Conservation (phyloP, 2,888 invertebrate species). For the Heliconius ethilla region DNA sequence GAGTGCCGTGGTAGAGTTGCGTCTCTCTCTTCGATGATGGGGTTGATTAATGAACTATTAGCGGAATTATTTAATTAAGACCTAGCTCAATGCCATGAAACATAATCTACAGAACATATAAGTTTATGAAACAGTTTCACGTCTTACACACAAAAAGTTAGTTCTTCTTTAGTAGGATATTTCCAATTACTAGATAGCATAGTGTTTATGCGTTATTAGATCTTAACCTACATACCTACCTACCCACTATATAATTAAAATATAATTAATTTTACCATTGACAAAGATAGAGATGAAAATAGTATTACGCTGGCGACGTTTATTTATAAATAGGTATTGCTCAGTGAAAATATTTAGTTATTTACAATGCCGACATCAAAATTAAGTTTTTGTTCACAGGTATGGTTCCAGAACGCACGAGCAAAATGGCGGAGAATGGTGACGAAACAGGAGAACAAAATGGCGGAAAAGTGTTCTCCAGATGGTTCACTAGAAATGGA, state of each 20-base stretch:
- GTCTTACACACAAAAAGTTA: conserved; percentile 36
- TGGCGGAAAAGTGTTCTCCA: conserved; percentile 87
- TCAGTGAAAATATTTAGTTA: conserved; percentile 48
- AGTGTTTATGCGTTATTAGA: background rate
- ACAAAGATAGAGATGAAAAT: background rate
- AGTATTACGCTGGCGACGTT: conserved; percentile 52
- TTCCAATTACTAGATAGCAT: background rate
- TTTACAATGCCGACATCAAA: conserved; percentile 56
- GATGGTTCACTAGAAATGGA: conserved; percentile 84
- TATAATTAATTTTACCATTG: background rate
- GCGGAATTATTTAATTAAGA: conserved; percentile 62
- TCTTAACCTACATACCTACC: background rate
- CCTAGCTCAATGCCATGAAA: conserved; percentile 64
- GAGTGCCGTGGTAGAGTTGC: conserved; percentile 40
- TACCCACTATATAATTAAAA: background rate
- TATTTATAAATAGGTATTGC: conserved; percentile 49
- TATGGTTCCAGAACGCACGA: conserved; percentile 97
- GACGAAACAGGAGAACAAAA: conserved; percentile 89
- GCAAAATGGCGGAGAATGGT: conserved; percentile 96
- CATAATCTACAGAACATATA: conserved; percentile 56
- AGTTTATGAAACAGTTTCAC: conserved; percentile 59
- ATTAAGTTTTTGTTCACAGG: conserved; percentile 84
- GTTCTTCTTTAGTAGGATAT: background rate
- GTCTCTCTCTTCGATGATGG: conserved; percentile 52
- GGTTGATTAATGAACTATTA: conserved; percentile 44